Percentiles rank a stretch among this genome's conserved stretches.
These are phyloP conservation scores for Threskiornis aethiopicus DNA, from an alignment of 2,797 vertebrate genomes.

Conservation along the genomic window DNA sequence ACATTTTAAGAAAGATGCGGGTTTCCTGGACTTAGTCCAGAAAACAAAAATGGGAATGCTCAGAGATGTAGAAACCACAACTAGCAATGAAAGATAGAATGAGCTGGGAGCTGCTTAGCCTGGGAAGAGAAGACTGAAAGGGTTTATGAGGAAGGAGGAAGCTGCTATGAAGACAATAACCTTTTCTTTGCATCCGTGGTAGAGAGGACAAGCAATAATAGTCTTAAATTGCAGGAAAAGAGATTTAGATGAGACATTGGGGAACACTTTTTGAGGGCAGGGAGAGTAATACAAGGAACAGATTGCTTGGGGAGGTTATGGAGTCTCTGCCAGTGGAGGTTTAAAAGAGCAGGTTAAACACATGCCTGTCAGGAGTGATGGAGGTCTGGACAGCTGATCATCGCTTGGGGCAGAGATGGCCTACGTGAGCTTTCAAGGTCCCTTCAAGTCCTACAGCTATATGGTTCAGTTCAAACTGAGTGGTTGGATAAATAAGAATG, in stretches of 20 bases:
- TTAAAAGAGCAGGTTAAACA: constrained; percentile 30
- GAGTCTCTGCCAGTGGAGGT: not conserved
- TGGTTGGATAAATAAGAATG: not conserved
- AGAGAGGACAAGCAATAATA: not conserved
- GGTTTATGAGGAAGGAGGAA: not conserved
- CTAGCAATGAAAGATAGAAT: not conserved
- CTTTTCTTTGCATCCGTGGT: not conserved
- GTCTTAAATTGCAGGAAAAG: constrained; percentile 27
- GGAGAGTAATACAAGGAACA: not conserved
- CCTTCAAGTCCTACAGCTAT: not conserved
- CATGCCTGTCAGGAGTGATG: constrained; percentile 35
- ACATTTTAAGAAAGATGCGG: not conserved
- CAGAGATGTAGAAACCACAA: not conserved
- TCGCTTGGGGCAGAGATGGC: not conserved
- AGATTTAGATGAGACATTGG: constrained; percentile 45
- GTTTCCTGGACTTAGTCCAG: not conserved
- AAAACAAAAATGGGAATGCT: not conserved
- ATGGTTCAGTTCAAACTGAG: not conserved
- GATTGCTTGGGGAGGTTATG: constrained; percentile 21
- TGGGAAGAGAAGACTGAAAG: not conserved
- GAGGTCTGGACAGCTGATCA: constrained; percentile 7
- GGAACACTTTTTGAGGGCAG: constrained; percentile 22
- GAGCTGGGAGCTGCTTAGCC: not conserved
- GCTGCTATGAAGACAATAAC: not conserved
- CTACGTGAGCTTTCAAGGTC: not conserved